phyloP scores from a whole-genome alignment of 2,113 vertebrate species.

The Leiothrix lutea region DNA sequence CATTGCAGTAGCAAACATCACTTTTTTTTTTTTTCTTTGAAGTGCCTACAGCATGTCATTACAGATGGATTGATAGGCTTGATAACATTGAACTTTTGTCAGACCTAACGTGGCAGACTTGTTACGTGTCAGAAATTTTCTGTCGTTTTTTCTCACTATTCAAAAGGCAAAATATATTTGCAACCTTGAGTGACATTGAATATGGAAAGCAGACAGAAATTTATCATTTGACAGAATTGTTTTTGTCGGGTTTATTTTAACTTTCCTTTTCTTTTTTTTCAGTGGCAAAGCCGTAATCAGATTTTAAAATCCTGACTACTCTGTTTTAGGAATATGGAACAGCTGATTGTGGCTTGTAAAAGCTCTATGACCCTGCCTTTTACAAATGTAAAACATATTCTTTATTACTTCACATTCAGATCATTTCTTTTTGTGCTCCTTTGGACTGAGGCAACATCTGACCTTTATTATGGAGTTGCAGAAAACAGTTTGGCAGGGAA shows the following conservation, averaged over 20 bases:
- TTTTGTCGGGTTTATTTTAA: neutral
- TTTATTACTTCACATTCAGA: neutral
- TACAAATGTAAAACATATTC: neutral
- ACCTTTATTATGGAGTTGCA: neutral
- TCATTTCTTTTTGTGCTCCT: neutral
- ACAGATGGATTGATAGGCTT: slow-evolving; percentile 72
- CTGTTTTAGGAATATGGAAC: neutral
- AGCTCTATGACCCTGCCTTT: neutral
- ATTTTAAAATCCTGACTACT: neutral
- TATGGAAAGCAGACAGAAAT: slow-evolving; percentile 63
- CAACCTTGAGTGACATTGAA: slow-evolving; percentile 74
- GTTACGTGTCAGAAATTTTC: slow-evolving; percentile 66
- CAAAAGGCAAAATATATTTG: slow-evolving; percentile 70
- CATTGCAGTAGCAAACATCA: slow-evolving; percentile 30
- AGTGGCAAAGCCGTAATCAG: neutral
- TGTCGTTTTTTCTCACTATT: slow-evolving; percentile 70
- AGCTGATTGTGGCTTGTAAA: neutral
- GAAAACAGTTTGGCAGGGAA: neutral
- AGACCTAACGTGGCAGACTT: slow-evolving; percentile 67
- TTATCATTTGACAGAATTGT: slow-evolving; percentile 35
- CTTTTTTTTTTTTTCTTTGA: slow-evolving; percentile 45
- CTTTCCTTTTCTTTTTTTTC: neutral
- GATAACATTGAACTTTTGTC: slow-evolving; percentile 73
- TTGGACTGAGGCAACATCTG: neutral
- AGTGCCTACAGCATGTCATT: slow-evolving; percentile 53